Evolutionary conservation across 23 tunicate species (phyloP), one percentile per base, ranked within the genome.

Genomic region (Aplidium turbinatum): DNA sequence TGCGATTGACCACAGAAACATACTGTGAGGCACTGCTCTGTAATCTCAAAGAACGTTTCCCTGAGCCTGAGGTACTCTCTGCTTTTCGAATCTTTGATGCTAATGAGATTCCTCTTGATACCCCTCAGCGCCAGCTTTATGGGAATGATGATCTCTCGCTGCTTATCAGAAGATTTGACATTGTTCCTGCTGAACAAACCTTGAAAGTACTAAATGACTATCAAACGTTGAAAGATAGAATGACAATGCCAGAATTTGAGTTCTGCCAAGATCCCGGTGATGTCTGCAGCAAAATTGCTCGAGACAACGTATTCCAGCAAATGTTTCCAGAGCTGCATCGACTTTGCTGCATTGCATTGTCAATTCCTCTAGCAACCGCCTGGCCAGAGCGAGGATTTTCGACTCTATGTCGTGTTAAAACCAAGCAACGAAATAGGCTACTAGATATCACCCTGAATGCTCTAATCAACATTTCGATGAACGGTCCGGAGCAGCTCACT

Each of bases 271-370:
- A 70, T 70, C 58, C 58, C 47, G 76, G 76, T 70, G 58, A 70
- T 46, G 58, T 70, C 47, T 70, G 76, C 76, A 70, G 58, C 58
- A 70, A 70, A 70, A 70, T 70, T 31, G 76, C 76, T 70, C 76
- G 76, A 70, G 76, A 70, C 47, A 45, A 70, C 31, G 47, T 47
- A 70, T 70, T 46, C 35, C 58, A 48, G 47, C 58, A 70, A 70
- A 70, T 70, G 76, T 47, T 70, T 70, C 62, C 22, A 55, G 24
- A 55, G 6, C 24, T 21, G 25, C 7, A 21, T 13, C 7, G n/a
- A 6, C 25, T 55, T 21, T 55, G 62, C 62, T 18, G 62, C 24
- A 55, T 18, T 13, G 62, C 62, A 55, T 55, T 20, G 62, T 55
- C 62, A 55, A 13, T 55, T 20, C 62, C 35, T 45, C 25, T 47